Percentiles rank a stretch among this genome's conserved stretches.
Evolutionary conservation across 1,140 invertebrate species (phyloP).

Genomic region (Drosophila sulfurigaster): DNA sequence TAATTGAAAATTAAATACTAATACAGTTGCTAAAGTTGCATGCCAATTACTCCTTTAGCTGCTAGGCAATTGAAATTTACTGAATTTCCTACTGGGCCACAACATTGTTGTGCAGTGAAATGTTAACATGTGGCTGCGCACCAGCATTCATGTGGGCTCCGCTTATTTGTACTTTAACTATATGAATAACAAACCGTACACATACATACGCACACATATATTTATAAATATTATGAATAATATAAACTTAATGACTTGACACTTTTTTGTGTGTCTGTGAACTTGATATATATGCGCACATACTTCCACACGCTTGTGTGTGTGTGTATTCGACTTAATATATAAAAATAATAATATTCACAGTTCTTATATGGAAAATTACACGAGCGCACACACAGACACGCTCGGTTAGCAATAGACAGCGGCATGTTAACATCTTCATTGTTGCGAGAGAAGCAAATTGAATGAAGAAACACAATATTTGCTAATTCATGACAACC

Average conservation of each 20-base stretch:
- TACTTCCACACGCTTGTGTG: slow-evolving; percentile 5
- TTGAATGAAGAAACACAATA: slow-evolving; percentile 38
- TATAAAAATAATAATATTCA: slow-evolving; percentile 53
- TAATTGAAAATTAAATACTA: too few species aligned
- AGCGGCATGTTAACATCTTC: slow-evolving; percentile 34
- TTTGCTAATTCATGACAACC: slow-evolving; percentile 64
- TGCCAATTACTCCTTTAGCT: too few species aligned
- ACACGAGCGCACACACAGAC: slow-evolving; percentile 8
- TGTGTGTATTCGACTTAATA: slow-evolving; percentile 31
- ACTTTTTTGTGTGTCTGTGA: slow-evolving; percentile 33
- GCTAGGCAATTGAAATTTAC: background rate
- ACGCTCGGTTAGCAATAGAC: background rate
- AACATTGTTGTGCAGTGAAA: slow-evolving; percentile 31
- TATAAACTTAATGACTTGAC: slow-evolving; percentile 72
- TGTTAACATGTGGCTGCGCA: slow-evolving; percentile 44
- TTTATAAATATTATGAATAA: slow-evolving; percentile 62
- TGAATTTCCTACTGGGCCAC: slow-evolving; percentile 19
- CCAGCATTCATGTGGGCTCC: slow-evolving; percentile 39
- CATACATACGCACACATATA: slow-evolving; percentile 4
- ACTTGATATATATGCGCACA: slow-evolving; percentile 8
- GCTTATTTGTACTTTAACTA: slow-evolving; percentile 50
- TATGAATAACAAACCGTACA: background rate
- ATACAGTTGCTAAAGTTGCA: too few species aligned
- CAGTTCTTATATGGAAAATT: slow-evolving; percentile 16
- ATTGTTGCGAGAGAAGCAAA: slow-evolving; percentile 32